Percentiles rank a stretch among this genome's conserved stretches.
phyloP scores from a whole-genome alignment of 2,113 vertebrate genomes.

The Scatophagus argus region DNA sequence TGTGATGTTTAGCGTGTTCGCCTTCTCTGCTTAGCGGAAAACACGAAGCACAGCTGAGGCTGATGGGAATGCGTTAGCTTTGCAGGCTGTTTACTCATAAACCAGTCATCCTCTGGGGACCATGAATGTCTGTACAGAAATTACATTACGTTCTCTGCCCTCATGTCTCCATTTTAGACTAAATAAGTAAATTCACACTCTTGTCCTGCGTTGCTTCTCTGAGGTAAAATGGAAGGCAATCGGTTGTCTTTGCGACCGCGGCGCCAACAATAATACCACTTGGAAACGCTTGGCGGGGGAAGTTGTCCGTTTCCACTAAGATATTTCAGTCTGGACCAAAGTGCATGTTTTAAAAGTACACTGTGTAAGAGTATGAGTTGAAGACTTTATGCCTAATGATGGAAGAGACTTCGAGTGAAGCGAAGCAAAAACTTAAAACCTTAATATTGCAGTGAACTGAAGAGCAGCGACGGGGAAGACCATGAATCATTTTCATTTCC shows the following conservation, averaged over 20 bases:
- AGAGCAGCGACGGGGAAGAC: not conserved
- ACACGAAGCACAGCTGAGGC: not conserved
- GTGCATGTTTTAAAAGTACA: not conserved
- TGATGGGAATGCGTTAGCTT: not conserved
- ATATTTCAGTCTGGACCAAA: not conserved
- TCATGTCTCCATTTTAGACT: too few relatives aligned
- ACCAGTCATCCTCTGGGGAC: not conserved
- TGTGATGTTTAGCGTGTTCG: not conserved
- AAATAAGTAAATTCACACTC: too few relatives aligned
- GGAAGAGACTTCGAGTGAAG: not conserved
- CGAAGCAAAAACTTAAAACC: not conserved
- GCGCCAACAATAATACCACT: too few relatives aligned
- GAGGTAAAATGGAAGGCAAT: too few relatives aligned
- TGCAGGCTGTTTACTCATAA: not conserved
- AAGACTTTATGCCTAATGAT: not conserved
- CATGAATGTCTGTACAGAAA: not conserved
- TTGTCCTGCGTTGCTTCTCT: too few relatives aligned
- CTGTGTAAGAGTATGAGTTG: not conserved
- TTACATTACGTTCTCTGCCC: too few relatives aligned
- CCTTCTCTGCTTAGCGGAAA: not conserved
- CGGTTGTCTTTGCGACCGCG: too few relatives aligned
- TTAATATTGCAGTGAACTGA: not conserved
- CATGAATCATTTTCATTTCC: constrained; percentile 12
- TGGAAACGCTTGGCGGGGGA: too few relatives aligned
- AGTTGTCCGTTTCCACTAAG: too few relatives aligned